phyloP scores from a whole-genome alignment of 2,113 vertebrate species.

The mouse (Mus musculus) region GRCm39 chr2:161408001-161408500 shows the following conservation, averaged over 20 bases:
- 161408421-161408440: not conserved
- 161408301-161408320: not conserved
- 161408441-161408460: not conserved
- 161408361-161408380: not conserved
- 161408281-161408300: not conserved
- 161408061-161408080: conserved; percentile 92
- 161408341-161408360: not conserved
- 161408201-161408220: conserved; percentile 8
- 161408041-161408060: conserved; percentile 95
- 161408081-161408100: conserved; percentile 83
- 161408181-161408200: not conserved
- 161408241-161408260: not conserved
- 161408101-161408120: not conserved
- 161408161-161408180: not conserved
- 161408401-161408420: not conserved
- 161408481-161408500: not conserved
- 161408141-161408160: not conserved
- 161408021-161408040: not conserved
- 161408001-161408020: not conserved
- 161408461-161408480: not conserved
- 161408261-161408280: not conserved
- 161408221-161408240: not conserved
- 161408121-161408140: not conserved
- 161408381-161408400: not conserved
- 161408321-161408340: not conserved